Evolutionary conservation across 1,140 invertebrate genomes (phyloP), one percentile per base, ranked within the genome.

Genomic region (Cyphomyrmex costatus): DNA sequence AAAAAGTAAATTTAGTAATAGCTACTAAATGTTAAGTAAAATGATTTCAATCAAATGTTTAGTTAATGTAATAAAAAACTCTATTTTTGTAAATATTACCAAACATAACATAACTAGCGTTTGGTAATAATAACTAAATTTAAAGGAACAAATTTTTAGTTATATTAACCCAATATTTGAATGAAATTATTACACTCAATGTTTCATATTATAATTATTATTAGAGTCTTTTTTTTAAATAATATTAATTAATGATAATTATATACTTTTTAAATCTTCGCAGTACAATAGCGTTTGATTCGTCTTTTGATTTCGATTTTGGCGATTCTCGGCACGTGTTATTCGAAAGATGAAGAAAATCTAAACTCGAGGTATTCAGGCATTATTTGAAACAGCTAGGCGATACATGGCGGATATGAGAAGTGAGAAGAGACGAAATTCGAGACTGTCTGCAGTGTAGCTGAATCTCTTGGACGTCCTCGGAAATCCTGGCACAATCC

Each of bases 401-500:
- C 66, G 66, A 83, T 73, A 74, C 79, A 83, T 56, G 68, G 53
- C 68, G 79, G 79, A 85, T 85, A 85, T 85, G 36, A 68, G 51
- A 61, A 77, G 74, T 63, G 71, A 79, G 49, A 73, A 49, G 68
- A 73, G 79, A 74, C 79, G 68, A 73, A 82, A 60, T 83, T 74
- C 56, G 68, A 46, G 79, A 74, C 68, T 83, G 56, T 83, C 68
- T 73, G 53, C 49, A 46, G 8, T 30, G 33, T 58, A 49, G 30
- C 61, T 65, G 60, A 66, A 66, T 79, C 61, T 85, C 76, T 24
- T 85, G 60, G 74, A 80, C 36, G 58, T 46, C 5, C 65, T 68
- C 66, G 80, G 74, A 88, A 88, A 88, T 88, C 66, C 86, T 63
- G 63, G 36, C 36, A 49, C 65, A 86, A 86, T 86, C 83, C 74